These are phyloP conservation scores for Metridium senile DNA, from an alignment of 92 coral and sea anemone genomes.

Conservation along the genomic window DNA sequence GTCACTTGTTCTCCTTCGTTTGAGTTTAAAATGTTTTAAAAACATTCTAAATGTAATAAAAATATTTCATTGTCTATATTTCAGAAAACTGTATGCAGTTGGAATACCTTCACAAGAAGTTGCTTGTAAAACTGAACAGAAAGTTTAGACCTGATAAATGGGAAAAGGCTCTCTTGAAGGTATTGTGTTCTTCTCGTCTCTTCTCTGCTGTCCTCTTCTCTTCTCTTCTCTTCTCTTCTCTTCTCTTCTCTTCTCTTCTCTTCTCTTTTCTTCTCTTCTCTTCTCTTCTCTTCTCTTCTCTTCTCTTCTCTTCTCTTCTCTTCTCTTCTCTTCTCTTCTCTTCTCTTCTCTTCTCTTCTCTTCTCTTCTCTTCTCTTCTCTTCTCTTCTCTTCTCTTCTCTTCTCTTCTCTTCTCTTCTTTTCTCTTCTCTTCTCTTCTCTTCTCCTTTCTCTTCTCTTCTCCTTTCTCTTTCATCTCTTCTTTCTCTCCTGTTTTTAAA, in stretches of 20 bases:
- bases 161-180: constrained; percentile 93
- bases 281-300: neutral
- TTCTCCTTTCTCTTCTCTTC: neutral
- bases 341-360: neutral
- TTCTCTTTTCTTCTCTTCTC: neutral
- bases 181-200: neutral
- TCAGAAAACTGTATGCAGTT: constrained; percentile 77
- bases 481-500: neutral
- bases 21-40: no score
- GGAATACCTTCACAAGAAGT: constrained; percentile 69
- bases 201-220: neutral
- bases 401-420: neutral
- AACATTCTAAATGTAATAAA: neutral
- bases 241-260: neutral
- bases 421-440: neutral
- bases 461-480: neutral
- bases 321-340: neutral
- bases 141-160: constrained; percentile 90
- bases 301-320: neutral
- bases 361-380: neutral
- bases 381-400: neutral
- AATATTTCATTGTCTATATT: neutral
- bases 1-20: no score
- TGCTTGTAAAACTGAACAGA: constrained; percentile 70
- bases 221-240: neutral